Evolutionary conservation across 2,888 invertebrate genomes (phyloP), one percentile per base, ranked within the genome.

Genomic region (Matsumyia berberina): DNA sequence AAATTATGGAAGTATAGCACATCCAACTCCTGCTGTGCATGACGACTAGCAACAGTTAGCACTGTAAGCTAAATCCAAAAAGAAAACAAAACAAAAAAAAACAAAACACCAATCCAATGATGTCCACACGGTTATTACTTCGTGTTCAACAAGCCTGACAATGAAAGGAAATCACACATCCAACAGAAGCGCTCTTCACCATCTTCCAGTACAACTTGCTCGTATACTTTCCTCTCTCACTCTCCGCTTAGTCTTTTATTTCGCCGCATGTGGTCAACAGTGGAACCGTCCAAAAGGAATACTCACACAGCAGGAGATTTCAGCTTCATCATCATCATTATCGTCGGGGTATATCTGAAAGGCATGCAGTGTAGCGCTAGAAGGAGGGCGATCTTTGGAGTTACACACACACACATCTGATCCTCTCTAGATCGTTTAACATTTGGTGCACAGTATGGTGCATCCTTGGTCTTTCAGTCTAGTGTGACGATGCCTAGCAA

Each of bases 371-470:
- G 67, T 24, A 51, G 44, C 49, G 8, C 57, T 66, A 15, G 66
- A 82, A 60, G 72, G 46, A 77, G 57, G 64, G 11, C 51, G 44
- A 60, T 66, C 70, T 62, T 57, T 19, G 31, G 15, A 17, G 66
- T 31, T 72, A 24, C 24, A 24, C 4, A n/a, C n/a, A n/a, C n/a
- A n/a, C 24, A 24, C 2, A 83, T 78, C 67, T 67, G 79, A 79
- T 69, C 69, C 42, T 44, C 42, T 44, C 42, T 33, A 69, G 83
- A 74, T 72, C 73, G 15, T 83, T 83, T 69, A 67, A 73, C 69
- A 79, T 79, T 82, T 79, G 83, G 83, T 79, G 79, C 83, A 79
- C 83, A 73, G 78, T 78, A 78, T 78, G 82, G 72, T 66, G 78
- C 78, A 72, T 58, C 77, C n/a, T 44, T 76, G 67, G 55, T 35